Base-by-base conservation (phyloP, 2,113 vertebrate species). In the Gopherus flavomarginatus region DNA sequence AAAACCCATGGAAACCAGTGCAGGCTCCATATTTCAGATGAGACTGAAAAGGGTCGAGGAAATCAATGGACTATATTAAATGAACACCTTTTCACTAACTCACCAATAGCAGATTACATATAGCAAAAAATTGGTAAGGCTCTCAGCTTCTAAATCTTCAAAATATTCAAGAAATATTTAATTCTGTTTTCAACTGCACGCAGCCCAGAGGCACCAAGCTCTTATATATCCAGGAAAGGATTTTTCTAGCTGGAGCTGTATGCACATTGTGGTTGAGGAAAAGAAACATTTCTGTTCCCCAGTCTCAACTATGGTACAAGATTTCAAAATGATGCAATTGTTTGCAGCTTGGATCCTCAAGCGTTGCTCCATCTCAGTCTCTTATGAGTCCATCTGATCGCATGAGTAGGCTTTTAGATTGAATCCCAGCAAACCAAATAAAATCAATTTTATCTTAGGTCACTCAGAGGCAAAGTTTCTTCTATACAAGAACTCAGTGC, bases 311-410 rank as follows among this genome's bases (percentile, higher is more conserved):
- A 38, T 42, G 72, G 21, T 75, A 75, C 5, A 22, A 8, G 38
- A 75, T 75, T 75, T 75, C 22, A 75, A 75, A 75, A 19, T 27
- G 85, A 52, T 9, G 1, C 0, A 54, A 9, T 47, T 0, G 57
- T 86, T 90, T 44, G 1, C 47, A 38, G 31, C 31, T 35, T 65
- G 35, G 35, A 69, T 65, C 65, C 35, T n/a, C 65, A 19, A n/a
- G 31, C 65, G 44, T 53, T 9, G 16, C 7, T 4, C 47, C 22
- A 62, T 27, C 8, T 29, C 7, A 87, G 4, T 44, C 5, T 1
- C 50, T 22, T 13, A 42, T 77, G 12, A 49, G 2, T 26, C n/a
- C 80, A 38, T 38, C 35, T n/a, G 2, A 13, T 52, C 62, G 3
- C 3, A 2, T n/a, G 42, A 89, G 1, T 1, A 27, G 8, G 0